Evolutionary conservation across 2,797 vertebrate genomes (phyloP), one percentile per base, ranked within the genome.

Genomic region (Gymnothorax javanicus): DNA sequence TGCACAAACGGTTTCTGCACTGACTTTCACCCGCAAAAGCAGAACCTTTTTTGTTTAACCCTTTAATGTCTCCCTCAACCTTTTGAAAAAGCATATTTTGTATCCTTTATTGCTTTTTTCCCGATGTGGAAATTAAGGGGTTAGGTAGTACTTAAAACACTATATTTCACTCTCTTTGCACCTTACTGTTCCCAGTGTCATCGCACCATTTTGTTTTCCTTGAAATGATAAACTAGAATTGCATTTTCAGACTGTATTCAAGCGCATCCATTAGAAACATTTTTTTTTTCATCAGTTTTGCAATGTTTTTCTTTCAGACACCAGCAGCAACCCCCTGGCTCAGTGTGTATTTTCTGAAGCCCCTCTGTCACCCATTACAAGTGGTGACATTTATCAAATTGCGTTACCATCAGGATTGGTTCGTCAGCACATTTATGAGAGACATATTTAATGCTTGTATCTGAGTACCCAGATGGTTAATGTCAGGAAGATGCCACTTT

Each of bases 101-200:
- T 43, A 2, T 43, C 33, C 33, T 43, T 43, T 1, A 43, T 43
- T 43, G 33, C 33, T 43, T 43, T 43, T 43, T 43, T 1, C 33
- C 33, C 33, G 33, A 43, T 43, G 33, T 43, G 33, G 33, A 43
- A 43, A 43, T 43, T 43, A 43, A 43, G 33, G 33, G 33, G 33
- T 43, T 43, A 43, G 33, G 33, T 43, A 43, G 33, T 43, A 43
- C 33, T 43, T 43, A 43, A 43, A 43, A 43, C 33, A 43, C 33
- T 73, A 73, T 83, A 23, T 79, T 59, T 67, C 43, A 33, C 23
- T 86, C 52, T 67, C 56, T 86, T 62, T 69, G 64, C 25, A 71
- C 81, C 43, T 71, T 58, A 67, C 52, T 2, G 20, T 58, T 58
- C 56, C 69, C 58, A 83, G 50, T 52, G 54, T 71, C 59, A 33